These are phyloP conservation scores for Apostichopus parvimensis DNA, from an alignment of 35 echinoderm and acorn worm genomes.

Conservation along the genomic window DNA sequence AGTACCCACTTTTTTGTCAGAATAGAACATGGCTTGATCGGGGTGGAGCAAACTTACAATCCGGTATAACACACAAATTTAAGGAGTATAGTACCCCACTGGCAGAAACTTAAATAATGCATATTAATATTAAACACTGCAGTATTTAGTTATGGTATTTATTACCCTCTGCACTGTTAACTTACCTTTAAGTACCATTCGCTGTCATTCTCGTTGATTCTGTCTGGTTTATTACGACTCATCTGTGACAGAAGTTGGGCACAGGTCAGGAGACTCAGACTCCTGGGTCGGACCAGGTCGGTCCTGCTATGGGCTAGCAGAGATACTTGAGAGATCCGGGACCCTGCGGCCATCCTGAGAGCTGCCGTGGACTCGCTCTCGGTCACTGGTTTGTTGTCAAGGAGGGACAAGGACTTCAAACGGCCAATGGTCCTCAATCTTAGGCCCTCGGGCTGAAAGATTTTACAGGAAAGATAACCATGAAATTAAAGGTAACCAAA, in stretches of 20 bases:
- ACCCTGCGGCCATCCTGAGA: constrained; percentile 96
- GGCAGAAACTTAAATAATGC: too few species aligned
- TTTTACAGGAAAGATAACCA: too few species aligned
- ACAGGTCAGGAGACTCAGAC: constrained; percentile 87
- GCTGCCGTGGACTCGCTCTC: constrained; percentile 93
- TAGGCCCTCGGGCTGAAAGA: constrained; percentile 82
- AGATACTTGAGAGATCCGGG: constrained; percentile 91
- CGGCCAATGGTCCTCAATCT: constrained; percentile 87
- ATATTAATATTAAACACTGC: too few species aligned
- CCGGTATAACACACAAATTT: too few species aligned
- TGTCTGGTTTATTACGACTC: constrained; percentile 95
- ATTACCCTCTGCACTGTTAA: too few species aligned
- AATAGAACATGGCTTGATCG: too few species aligned
- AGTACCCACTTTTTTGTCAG: too few species aligned
- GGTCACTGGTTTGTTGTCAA: constrained; percentile 82
- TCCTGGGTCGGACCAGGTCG: constrained; percentile 72
- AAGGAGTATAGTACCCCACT: too few species aligned
- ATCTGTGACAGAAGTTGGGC: constrained; percentile 82
- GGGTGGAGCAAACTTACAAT: too few species aligned
- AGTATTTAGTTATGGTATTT: too few species aligned
- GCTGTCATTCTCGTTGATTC: constrained; percentile 91
- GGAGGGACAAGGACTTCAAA: constrained; percentile 80
- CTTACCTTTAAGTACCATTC: constrained; percentile 70
- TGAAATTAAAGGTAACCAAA: too few species aligned
- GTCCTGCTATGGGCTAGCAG: constrained; percentile 88